Base-by-base conservation (phyloP, 1,140 invertebrate species). In the Saxidomus purpurata region DNA sequence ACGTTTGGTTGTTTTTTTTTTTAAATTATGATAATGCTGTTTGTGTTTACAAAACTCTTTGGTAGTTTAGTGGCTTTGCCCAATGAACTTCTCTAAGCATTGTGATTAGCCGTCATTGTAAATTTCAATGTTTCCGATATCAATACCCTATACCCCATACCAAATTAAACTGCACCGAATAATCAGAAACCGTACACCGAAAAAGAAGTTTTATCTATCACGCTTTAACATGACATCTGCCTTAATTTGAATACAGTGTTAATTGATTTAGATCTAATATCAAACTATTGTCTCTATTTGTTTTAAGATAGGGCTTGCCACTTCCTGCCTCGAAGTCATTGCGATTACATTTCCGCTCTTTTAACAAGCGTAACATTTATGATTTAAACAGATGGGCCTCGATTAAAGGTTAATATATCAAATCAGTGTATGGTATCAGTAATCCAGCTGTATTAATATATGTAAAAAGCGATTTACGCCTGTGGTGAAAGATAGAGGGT, bases 381-480 rank as follows among this genome's bases (percentile, higher is more conserved):
- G 76, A 79, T 52, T 28, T 55, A 8, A 9, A 52, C 40, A 31
- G 76, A 79, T 55, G 47, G 17, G 28, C 25, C 25, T 74, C 9
- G 36, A 74, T 74, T 34, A 28, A 55, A 52, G 47, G n/a, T 79
- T 79, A 79, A 79, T 52, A 79, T 79, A 52, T 52, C 47, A 36
- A 79, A 79, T 79, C 76, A 4, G 28, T 22, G 28, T 22, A 2
- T 52, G 47, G 22, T 49, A 76, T 36, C 71, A 52, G 76, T 55
- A 59, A 36, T 52, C 4, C 47, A 49, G 25, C 31, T 79, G 76
- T 79, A 55, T 79, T 52, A 79, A 79, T 79, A 79, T 79, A 79
- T 79, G 76, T 79, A 79, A 79, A 79, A 79, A 79, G 76, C 76
- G 43, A 79, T 79, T 79, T 79, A 31, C 22, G 76, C 76, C 76